Evolutionary conservation across 2,888 invertebrate genomes (phyloP).

Genomic region (Augiades crinisus): DNA sequence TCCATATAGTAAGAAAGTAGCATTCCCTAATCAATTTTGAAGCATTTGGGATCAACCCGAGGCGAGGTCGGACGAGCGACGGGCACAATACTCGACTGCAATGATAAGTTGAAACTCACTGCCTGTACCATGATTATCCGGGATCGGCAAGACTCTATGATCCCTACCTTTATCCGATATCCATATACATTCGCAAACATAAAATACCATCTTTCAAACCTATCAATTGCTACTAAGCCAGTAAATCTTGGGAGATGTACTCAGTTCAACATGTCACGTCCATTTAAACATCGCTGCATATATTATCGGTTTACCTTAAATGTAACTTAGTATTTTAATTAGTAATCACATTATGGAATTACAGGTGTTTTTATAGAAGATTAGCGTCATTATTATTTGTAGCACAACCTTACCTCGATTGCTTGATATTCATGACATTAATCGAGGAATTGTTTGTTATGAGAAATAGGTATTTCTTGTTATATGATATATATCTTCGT

Average conservation of each 20-base stretch:
- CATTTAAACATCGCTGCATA: constrained; percentile 12
- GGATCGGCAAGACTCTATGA: constrained; percentile 68
- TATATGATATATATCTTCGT: constrained; percentile 21
- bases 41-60: not conserved
- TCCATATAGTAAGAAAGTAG: too few species aligned
- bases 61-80: constrained; percentile 4
- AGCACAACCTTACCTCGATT: constrained; percentile 19
- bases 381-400: constrained; percentile 25
- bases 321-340: constrained; percentile 22
- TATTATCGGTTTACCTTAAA: constrained; percentile 15
- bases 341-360: constrained; percentile 19
- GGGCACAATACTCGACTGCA: constrained; percentile 51
- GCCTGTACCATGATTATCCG: constrained; percentile 50
- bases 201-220: not conserved
- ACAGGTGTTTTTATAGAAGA: constrained; percentile 14
- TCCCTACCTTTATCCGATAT: constrained; percentile 52
- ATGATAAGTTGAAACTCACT: constrained; percentile 52
- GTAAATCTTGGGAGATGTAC: not conserved
- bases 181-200: constrained; percentile 47
- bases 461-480: constrained; percentile 18
- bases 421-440: constrained; percentile 23
- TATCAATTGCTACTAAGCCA: not conserved
- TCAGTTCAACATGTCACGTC: constrained; percentile 2
- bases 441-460: constrained; percentile 24
- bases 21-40: too few species aligned